phyloP scores from a whole-genome alignment of 2,797 vertebrate species.

The Delichon dasypus region DNA sequence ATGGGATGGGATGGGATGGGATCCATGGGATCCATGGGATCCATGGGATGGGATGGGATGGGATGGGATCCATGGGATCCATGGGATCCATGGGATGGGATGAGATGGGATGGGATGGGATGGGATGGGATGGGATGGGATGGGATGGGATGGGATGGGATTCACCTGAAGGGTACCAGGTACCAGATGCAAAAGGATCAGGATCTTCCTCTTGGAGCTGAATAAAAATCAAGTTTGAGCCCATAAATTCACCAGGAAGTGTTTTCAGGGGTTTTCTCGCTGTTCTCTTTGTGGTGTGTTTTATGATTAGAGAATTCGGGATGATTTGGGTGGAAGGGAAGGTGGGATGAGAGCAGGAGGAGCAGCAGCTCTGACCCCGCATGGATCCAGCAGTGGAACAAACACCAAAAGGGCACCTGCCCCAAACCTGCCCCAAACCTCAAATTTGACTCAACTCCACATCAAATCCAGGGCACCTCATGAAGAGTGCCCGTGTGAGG shows the following conservation, averaged over 20 bases:
- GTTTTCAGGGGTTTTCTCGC: not conserved
- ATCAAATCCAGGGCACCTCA: not conserved
- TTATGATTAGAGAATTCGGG: not conserved
- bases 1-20: too few species aligned
- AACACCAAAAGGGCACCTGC: not conserved
- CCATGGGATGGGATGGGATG: not conserved
- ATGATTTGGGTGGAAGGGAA: not conserved
- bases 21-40: too few species aligned
- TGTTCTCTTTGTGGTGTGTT: not conserved
- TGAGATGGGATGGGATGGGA: too few species aligned
- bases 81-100: too few species aligned
- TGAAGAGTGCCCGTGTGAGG: fast-evolving
- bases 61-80: too few species aligned
- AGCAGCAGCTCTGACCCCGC: not conserved
- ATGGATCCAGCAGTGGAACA: fast-evolving
- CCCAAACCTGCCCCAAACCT: not conserved
- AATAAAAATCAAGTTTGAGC: not conserved
- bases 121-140: too few species aligned
- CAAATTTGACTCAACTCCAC: too few species aligned
- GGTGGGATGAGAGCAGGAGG: not conserved
- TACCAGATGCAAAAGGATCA: too few species aligned
- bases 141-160: too few species aligned
- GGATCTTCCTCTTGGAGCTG: not conserved
- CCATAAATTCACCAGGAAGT: not conserved
- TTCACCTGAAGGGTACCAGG: not conserved